phyloP scores from a whole-genome alignment of 1,140 invertebrate species.

The Aphidius gifuensis region DNA sequence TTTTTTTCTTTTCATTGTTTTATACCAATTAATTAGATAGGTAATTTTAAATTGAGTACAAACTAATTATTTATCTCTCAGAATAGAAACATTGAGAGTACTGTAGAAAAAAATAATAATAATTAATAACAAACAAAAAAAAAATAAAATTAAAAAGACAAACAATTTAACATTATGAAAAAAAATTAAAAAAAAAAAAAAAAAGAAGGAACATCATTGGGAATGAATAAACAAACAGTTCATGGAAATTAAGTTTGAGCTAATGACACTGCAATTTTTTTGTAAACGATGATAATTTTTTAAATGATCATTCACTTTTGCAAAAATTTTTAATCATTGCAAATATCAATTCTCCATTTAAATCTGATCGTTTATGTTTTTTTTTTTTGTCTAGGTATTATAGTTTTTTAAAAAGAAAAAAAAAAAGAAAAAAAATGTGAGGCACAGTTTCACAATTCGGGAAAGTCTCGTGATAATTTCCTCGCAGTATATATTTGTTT shows the following conservation, averaged over 20 bases:
- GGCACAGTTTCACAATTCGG: conserved; percentile 55
- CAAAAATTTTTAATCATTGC: not conserved
- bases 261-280: conserved; percentile 44
- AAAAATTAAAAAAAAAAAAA: conserved; percentile 39
- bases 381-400: conserved; percentile 8
- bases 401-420: conserved; percentile 1
- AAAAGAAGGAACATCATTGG: conserved; percentile 45
- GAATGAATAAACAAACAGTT: conserved; percentile 20
- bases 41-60: conserved; percentile 2
- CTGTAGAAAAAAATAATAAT: conserved; percentile 30
- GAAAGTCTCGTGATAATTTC: conserved; percentile 23
- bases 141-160: conserved; percentile 29
- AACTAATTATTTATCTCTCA: conserved; percentile 2
- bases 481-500: conserved; percentile 1
- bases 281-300: conserved; percentile 53
- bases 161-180: conserved; percentile 44
- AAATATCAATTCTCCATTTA: not conserved
- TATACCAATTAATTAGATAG: not conserved
- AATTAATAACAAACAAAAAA: conserved; percentile 32
- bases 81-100: not conserved
- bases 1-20: conserved; percentile 6
- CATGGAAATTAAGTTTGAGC: conserved; percentile 35
- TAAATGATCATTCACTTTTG: conserved; percentile 34
- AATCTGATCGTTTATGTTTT: conserved; percentile 2
- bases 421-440: conserved; percentile 43